Evolutionary conservation across 2,888 invertebrate genomes (phyloP), one percentile per base, ranked within the genome.

Genomic region (Napeogenes sylphis): DNA sequence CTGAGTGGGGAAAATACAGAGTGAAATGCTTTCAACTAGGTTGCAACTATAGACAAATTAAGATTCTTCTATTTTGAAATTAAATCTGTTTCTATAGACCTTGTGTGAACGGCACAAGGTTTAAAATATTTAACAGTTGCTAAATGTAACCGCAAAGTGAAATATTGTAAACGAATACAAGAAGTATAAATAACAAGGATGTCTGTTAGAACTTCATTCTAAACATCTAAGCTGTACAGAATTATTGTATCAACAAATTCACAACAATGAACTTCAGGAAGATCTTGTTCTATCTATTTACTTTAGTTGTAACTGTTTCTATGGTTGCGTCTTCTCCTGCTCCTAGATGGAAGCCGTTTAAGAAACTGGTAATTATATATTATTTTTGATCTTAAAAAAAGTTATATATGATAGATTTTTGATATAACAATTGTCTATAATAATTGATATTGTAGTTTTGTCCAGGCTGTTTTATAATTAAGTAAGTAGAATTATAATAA

Each of bases 261-360:
- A 30, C 21, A 8, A 30, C 21, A 10, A 51, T 21, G 8, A 30
- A n/a, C 30, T 30, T 51, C 30, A 69, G 30, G 30, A 51, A n/a
- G 51, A 63, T 75, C 35, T 68, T 77, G 1, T 71, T 75, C 51
- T 70, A 77, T 59, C 57, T 77, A 2, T 67, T 77, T 57, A 68
- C 73, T n/a, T 72, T 70, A 47, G 54, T 75, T 8, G 38, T 73
- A 53, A 70, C 70, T 13, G n/a, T 74, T 42, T 61, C 68, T 5
- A 55, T 68, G 14, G 73, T 73, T 5, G 59, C 66, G 10, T 73
- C 71, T 0, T 71, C 72, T 4, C 76, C 71, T 0, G 74, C 71
- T 3, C 75, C 76, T 0, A 71, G 67, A 54, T 77, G 76, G 75
- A 78, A 74, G 33, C 65, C 71, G 0, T 77, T 75, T 35, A 77